A percentile compares a stretch with the other conserved stretches of the same genome.
phyloP scores from a whole-genome alignment of 2,113 vertebrate species.

The Eudyptes chrysolophus region DNA sequence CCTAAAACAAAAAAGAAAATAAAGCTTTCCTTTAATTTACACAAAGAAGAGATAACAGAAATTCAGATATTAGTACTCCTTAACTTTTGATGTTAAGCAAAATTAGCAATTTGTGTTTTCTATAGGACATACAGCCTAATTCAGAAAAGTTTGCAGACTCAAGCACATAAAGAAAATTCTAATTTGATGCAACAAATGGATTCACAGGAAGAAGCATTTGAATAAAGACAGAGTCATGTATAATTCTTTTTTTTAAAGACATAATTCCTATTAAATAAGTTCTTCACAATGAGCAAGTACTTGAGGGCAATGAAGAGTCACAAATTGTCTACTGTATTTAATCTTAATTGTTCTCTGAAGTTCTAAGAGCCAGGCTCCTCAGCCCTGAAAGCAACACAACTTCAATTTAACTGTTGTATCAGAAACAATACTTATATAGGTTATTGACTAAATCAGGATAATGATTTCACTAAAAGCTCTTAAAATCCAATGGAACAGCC shows the following conservation, averaged over 20 bases:
- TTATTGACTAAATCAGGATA: not conserved
- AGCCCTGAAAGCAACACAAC: not conserved
- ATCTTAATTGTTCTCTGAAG: not conserved
- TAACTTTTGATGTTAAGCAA: not conserved
- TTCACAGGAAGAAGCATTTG: not conserved
- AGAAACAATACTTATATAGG: not conserved
- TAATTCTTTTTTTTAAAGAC: not conserved
- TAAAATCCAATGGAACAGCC: not conserved
- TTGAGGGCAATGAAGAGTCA: not conserved
- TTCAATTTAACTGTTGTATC: not conserved
- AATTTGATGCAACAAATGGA: not conserved
- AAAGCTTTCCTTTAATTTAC: not conserved
- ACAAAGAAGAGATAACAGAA: not conserved
- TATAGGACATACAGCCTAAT: not conserved
- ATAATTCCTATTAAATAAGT: not conserved
- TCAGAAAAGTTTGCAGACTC: not conserved
- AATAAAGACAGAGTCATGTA: not conserved
- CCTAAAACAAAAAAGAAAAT: slow-evolving; percentile 64
- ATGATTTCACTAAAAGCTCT: not conserved
- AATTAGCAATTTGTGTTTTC: not conserved
- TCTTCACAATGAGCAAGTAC: not conserved
- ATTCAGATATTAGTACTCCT: not conserved
- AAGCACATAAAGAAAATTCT: not conserved
- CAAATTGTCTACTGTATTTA: not conserved
- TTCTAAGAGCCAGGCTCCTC: not conserved